Base-by-base conservation (phyloP, 2,113 vertebrate genomes). In the Apteryx owenii region DNA sequence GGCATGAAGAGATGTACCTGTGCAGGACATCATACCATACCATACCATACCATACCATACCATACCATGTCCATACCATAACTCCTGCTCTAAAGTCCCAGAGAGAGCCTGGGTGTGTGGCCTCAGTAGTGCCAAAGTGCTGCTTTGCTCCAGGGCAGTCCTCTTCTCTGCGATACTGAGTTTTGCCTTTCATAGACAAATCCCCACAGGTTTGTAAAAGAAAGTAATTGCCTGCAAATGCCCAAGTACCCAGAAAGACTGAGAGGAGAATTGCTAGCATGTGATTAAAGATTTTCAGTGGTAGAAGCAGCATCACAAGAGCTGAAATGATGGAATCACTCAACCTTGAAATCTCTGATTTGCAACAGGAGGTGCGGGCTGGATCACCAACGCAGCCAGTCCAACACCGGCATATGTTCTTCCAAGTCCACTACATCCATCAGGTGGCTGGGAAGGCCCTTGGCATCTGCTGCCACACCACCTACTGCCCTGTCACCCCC, bases 401-500 rank as follows among this genome's bases (percentile, higher is more conserved):
- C 33, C 7, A 38, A 68, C 56, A 31, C 18, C 31, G 29, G 22
- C 5, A 33, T 42, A 23, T 85, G 64, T 25, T 38, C 53, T 54
- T 20, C 85, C 78, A 36, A 33, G 53, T 46, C 6, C 64, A 36
- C 83, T 44, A 28, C 48, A 48, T 23, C 48, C 46, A 26, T 31
- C 33, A 12, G 26, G 23, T 6, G 38, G 6, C 29, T 21, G 4
- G 48, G 61, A 44, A 60, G 65, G 48, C 6, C 40, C 44, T n/a
- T 64, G 3, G 3, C 50, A 33, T 20, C 31, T 0, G 0, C 31
- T 60, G 54, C 20, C 2, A 3, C 56, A 11, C 17, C 46, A 33
- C 7, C 1, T 4, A 3, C 2, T 1, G 3, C 56, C 9, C 3
- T 0, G 44, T 66, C 46, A 36, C 23, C 50, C 22, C 10, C 8